Conservation (phyloP, 2,888 invertebrate species). For the Ormyrus labotus region DNA sequence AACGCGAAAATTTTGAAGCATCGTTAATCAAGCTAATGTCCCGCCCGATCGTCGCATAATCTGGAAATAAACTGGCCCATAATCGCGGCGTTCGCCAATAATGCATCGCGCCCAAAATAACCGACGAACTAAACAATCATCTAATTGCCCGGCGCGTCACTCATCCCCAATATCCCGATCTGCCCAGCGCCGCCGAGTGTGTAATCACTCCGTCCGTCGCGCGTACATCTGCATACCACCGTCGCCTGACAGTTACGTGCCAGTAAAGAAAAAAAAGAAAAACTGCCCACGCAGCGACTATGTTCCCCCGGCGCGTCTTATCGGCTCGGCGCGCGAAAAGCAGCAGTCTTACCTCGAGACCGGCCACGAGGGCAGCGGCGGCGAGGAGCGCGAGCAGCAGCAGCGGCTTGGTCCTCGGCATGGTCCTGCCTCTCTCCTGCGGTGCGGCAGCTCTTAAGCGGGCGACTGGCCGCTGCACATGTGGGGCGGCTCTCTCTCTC, state of each 20-base stretch:
- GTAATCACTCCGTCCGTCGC: slow-evolving; percentile 20
- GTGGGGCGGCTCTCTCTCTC: background rate
- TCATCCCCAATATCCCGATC: slow-evolving; percentile 14
- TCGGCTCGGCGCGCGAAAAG: background rate
- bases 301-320: background rate
- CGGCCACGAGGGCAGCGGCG: slow-evolving; percentile 31
- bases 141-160: slow-evolving; percentile 20
- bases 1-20: no score
- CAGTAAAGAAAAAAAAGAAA: background rate
- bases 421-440: background rate
- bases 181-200: background rate
- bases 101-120: no score
- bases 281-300: background rate
- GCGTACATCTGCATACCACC: background rate
- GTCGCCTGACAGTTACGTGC: background rate
- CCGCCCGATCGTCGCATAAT: no score
- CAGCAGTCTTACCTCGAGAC: slow-evolving; percentile 42
- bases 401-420: background rate
- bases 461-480: slow-evolving; percentile 14
- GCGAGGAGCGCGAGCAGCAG: slow-evolving; percentile 1
- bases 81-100: no score
- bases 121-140: slow-evolving; percentile 28
- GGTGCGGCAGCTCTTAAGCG: background rate
- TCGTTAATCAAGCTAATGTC: no score
- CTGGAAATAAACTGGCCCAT: no score